phyloP scores from a whole-genome alignment of 2,888 invertebrate genomes.

The Lochmaea capreae region DNA sequence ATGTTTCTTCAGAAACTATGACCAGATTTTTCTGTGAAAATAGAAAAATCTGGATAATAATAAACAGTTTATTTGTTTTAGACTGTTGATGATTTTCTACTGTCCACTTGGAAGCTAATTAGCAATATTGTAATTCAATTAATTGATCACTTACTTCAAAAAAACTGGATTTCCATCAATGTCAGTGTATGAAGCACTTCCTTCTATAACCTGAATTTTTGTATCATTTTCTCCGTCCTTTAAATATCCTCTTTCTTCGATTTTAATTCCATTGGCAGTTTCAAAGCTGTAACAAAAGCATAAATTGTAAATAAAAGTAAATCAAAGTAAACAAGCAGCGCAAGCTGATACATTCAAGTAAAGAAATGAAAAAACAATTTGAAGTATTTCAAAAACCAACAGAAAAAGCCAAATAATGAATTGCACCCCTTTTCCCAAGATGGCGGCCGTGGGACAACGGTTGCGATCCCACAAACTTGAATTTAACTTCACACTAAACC shows the following conservation, averaged over 20 bases:
- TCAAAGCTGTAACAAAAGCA: slow-evolving; percentile 72
- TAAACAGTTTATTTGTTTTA: no score
- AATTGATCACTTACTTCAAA: slow-evolving; percentile 65
- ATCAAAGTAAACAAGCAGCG: background rate
- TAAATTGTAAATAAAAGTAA: background rate
- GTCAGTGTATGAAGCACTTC: slow-evolving; percentile 78
- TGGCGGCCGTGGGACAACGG: no score
- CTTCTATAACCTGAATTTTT: slow-evolving; percentile 73
- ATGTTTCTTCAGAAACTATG: no score
- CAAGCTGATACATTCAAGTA: no score
- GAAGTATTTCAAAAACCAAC: background rate
- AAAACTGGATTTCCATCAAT: slow-evolving; percentile 77
- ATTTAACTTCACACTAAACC: no score
- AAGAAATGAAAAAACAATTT: background rate
- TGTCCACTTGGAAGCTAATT: no score
- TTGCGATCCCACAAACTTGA: no score
- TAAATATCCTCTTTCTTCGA: slow-evolving; percentile 78
- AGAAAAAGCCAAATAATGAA: background rate
- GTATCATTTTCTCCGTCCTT: slow-evolving; percentile 67
- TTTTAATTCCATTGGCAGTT: slow-evolving; percentile 82
- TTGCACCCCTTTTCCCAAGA: no score
- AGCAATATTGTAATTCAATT: no score
- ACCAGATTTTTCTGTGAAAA: no score
- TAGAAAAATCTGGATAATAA: no score
- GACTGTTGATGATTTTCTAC: no score